phyloP scores from a whole-genome alignment of 2,888 invertebrate species.

The Plebejus anna region DNA sequence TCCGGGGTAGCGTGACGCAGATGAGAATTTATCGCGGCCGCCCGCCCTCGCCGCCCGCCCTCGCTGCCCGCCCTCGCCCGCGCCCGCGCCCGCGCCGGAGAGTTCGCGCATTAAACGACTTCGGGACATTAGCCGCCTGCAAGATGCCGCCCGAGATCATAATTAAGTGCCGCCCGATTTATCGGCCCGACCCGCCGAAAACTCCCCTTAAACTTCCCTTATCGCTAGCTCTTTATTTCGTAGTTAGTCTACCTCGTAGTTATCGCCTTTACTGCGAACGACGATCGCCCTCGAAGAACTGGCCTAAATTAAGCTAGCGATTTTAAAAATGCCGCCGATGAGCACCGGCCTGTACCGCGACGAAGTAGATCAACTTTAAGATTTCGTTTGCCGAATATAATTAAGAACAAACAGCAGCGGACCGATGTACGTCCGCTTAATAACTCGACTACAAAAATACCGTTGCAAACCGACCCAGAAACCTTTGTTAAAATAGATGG shows the following conservation, averaged over 20 bases:
- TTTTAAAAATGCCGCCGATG: neutral
- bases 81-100: slow-evolving; percentile 55
- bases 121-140: slow-evolving; percentile 78
- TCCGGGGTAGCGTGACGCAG: slow-evolving; percentile 55
- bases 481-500: slow-evolving; percentile 56
- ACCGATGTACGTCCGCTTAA: slow-evolving; percentile 22
- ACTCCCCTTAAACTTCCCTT: slow-evolving; percentile 77
- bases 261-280: slow-evolving; percentile 62
- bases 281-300: slow-evolving; percentile 28
- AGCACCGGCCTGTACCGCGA: neutral
- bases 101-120: slow-evolving; percentile 80
- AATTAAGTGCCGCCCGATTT: slow-evolving; percentile 80
- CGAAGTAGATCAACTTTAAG: neutral
- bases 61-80: slow-evolving; percentile 56
- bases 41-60: slow-evolving; percentile 63
- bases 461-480: slow-evolving; percentile 66
- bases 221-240: slow-evolving; percentile 77
- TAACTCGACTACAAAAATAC: slow-evolving; percentile 47
- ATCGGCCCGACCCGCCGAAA: slow-evolving; percentile 75
- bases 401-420: slow-evolving; percentile 5
- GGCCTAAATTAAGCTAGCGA: neutral
- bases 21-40: slow-evolving; percentile 78
- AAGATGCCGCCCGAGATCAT: slow-evolving; percentile 80
- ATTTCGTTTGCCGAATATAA: neutral
- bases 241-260: slow-evolving; percentile 68